Percentiles rank a stretch among this genome's conserved stretches.
These are phyloP conservation scores for Perizoma flavofasciatum DNA, from an alignment of 2,888 invertebrate species.

Conservation along the genomic window DNA sequence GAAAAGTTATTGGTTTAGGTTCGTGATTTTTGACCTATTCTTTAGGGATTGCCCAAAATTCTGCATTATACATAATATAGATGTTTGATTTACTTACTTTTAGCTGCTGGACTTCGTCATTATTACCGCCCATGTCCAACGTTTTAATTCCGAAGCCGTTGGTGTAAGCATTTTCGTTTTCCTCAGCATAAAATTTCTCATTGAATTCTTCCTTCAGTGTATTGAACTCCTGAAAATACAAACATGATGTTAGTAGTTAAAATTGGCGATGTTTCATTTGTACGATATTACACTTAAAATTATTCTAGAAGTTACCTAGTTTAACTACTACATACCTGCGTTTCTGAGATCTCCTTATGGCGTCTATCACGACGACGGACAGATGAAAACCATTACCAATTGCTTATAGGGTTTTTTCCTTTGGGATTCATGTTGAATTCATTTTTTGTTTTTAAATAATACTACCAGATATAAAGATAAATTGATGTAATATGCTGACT, in stretches of 20 bases:
- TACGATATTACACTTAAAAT: constrained; percentile 2
- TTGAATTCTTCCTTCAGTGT: constrained; percentile 73
- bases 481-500: constrained; percentile 11
- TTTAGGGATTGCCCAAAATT: too few species aligned
- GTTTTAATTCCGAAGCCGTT: constrained; percentile 54
- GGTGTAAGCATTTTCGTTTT: constrained; percentile 47
- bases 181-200: constrained; percentile 70
- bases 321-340: constrained; percentile 13
- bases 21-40: too few species aligned
- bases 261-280: background rate
- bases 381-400: background rate
- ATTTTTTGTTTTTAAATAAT: background rate
- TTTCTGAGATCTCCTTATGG: constrained; percentile 13
- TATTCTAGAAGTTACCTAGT: background rate
- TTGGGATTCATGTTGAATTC: background rate
- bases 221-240: constrained; percentile 70
- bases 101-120: constrained; percentile 61
- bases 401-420: background rate
- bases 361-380: background rate
- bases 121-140: constrained; percentile 39
- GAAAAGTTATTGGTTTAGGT: too few species aligned
- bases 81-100: constrained; percentile 54
- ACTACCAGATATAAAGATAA: constrained; percentile 1
- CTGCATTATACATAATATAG: too few species aligned
- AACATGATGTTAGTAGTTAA: constrained; percentile 10